phyloP scores from a whole-genome alignment of 92 coral and sea anemone genomes.

The Anthopleura xanthogrammica region DNA sequence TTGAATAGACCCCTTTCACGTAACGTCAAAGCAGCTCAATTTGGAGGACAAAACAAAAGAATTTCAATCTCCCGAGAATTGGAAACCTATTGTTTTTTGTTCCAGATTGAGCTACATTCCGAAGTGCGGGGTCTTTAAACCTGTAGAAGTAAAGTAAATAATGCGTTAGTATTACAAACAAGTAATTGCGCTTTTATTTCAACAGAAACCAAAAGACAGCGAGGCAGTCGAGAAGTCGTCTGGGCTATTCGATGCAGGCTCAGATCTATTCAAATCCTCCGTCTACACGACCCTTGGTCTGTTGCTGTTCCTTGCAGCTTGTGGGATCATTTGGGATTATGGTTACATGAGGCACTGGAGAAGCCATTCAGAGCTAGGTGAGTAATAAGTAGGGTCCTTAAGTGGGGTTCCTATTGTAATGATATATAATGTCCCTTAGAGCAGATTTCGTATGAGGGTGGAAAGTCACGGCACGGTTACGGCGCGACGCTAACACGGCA shows the following conservation, averaged over 20 bases:
- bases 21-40: too few species aligned
- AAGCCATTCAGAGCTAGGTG: conserved; percentile 80
- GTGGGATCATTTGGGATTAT: conserved; percentile 93
- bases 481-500: too few species aligned
- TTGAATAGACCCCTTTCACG: too few species aligned
- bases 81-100: too few species aligned
- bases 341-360: conserved; percentile 93
- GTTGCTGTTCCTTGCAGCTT: conserved; percentile 76
- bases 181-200: neutral
- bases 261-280: conserved; percentile 66
- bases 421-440: neutral
- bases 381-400: conserved; percentile 1
- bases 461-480: too few species aligned
- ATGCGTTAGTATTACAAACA: neutral
- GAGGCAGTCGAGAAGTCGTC: conserved; percentile 94
- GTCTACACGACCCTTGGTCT: conserved; percentile 72
- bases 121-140: too few species aligned
- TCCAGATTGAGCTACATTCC: too few species aligned
- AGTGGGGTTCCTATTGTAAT: neutral
- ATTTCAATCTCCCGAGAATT: too few species aligned
- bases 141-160: too few species aligned
- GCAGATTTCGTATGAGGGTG: too few species aligned
- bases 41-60: too few species aligned
- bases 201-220: conserved; percentile 74
- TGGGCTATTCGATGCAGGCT: conserved; percentile 85